These are phyloP conservation scores for Stichodactyla helianthus DNA, from an alignment of 64 coral and sea anemone species.

Conservation along the genomic window DNA sequence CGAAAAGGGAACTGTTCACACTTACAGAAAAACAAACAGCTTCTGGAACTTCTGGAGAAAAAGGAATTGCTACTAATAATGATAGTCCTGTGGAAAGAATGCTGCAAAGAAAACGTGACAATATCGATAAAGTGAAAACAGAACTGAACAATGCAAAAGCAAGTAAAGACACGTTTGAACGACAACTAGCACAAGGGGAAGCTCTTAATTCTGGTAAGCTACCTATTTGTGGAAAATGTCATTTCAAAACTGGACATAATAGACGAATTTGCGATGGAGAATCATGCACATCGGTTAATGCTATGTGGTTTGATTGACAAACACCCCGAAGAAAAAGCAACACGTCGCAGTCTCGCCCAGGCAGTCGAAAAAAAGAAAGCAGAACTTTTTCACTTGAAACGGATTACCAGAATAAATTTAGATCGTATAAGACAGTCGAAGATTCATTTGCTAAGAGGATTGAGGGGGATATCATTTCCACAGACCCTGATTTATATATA, in stretches of 20 bases:
- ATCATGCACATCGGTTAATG: too few species aligned
- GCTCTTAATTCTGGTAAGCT: too few species aligned
- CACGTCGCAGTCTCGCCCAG: conserved; percentile 10
- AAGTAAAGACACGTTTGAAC: conserved; percentile 20
- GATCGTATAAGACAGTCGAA: background rate
- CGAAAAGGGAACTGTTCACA: conserved; percentile 3
- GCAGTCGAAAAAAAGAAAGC: conserved; percentile 30
- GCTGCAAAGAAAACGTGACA: conserved; percentile 20
- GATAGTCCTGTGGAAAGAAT: conserved; percentile 32
- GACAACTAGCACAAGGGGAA: conserved; percentile 7
- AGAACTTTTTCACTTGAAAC: conserved; percentile 27
- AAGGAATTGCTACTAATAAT: background rate
- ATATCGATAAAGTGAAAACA: background rate
- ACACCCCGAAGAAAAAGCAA: too few species aligned
- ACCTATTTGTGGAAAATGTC: too few species aligned
- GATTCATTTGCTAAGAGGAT: conserved; percentile 28
- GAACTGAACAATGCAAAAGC: conserved; percentile 8
- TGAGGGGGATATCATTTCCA: conserved; percentile 29
- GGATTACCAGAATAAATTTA: conserved; percentile 20
- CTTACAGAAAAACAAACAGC: background rate
- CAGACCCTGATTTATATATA: conserved; percentile 29
- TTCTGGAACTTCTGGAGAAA: background rate
- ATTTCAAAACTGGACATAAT: too few species aligned
- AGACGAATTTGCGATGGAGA: too few species aligned
- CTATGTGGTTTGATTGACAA: too few species aligned